Evolutionary conservation across 2,888 invertebrate species (phyloP), one percentile per base, ranked within the genome.

Genomic region (Germaria angustata): DNA sequence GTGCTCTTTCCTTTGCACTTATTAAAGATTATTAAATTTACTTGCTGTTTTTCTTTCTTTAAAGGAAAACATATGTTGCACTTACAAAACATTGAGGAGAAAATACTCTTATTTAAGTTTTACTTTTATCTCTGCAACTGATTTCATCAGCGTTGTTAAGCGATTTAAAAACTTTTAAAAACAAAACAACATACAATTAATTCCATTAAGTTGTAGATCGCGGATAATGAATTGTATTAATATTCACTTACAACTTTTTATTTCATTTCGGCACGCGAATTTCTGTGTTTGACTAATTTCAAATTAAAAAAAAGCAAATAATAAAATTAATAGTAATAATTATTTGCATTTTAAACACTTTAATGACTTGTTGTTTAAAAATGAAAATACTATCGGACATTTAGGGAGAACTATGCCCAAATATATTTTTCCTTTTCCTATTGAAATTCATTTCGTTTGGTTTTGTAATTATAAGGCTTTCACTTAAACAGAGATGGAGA

Each of bases 211-310:
- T 59, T 59, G 59, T 41, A 59, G 59, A 41, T 59, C 39, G n/a
- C 8, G 20, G 59, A 59, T 41, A 59, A 59, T 9, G 22, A 8
- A 59, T 24, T 59, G 11, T 36, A 36, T 57, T 55, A 28, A 9
- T 32, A 11, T 44, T 41, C 20, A 61, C 24, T 41, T 41, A 41
- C 41, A 41, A 7, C 8, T 13, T 24, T 61, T 46, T 44, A 63
- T 63, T 17, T 17, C 28, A 11, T 17, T 46, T 44, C 13, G 44
- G 44, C 63, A 63, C 63, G 63, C 63, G 46, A 63, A 63, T 28
- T 17, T 28, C 13, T 63, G 17, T 28, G 11, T 32, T n/a, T 63
- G 24, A 57, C 34, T 55, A 32, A 24, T 22, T 41, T n/a, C 20
- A 22, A 39, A 59, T 28, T 5, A 63, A 61, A 15, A 61, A 13